phyloP scores from a whole-genome alignment of 2,797 vertebrate genomes.

The Coregonus suidteri region DNA sequence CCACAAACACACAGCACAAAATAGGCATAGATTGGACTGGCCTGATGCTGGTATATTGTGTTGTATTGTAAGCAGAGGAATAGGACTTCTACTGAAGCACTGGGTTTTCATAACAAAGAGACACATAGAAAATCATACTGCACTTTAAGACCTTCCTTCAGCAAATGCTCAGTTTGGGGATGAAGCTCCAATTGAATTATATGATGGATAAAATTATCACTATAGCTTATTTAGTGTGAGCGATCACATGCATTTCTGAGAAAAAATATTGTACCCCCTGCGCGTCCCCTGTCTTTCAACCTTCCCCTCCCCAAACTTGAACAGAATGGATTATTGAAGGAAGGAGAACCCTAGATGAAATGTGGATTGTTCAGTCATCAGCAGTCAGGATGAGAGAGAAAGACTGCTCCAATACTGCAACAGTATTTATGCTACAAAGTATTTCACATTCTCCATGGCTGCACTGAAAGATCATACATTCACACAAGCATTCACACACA shows the following conservation, averaged over 20 bases:
- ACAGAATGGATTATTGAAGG: constrained; percentile 50
- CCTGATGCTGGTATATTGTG: not conserved
- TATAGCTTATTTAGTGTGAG: constrained; percentile 21
- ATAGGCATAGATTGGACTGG: not conserved
- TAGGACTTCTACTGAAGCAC: not conserved
- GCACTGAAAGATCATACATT: not conserved
- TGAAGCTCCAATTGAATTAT: not conserved
- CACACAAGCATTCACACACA: not conserved
- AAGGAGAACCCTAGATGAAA: constrained; percentile 3
- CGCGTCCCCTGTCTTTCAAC: not conserved
- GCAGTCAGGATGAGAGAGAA: constrained; percentile 8
- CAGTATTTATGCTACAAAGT: not conserved
- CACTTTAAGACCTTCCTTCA: not conserved
- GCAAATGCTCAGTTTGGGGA: constrained; percentile 1
- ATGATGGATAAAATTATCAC: not conserved
- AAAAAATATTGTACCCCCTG: constrained; percentile 10
- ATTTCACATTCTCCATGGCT: not conserved
- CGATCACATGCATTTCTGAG: constrained; percentile 30
- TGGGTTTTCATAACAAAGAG: not conserved
- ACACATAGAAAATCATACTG: not conserved
- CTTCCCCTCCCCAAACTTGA: constrained; percentile 40
- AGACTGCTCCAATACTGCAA: constrained; percentile 2
- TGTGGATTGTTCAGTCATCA: constrained; percentile 25
- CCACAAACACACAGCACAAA: not conserved
- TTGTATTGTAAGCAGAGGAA: not conserved